phyloP scores from a whole-genome alignment of 35 echinoderm and acorn worm species.

The Heliocidaris erythrogramma region DNA sequence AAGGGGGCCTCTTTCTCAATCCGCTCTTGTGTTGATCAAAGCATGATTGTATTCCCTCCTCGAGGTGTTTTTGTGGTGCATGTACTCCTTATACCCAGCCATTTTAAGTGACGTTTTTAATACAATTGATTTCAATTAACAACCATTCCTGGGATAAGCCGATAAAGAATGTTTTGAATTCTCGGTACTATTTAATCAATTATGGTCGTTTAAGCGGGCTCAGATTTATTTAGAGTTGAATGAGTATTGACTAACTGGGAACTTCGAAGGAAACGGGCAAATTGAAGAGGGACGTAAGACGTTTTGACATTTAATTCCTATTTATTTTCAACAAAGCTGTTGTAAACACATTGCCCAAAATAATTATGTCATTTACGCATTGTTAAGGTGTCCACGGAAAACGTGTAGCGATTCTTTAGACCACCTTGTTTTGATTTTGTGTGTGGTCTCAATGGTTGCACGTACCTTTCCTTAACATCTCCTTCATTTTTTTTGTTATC shows the following conservation, averaged over 20 bases:
- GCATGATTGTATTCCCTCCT: neutral
- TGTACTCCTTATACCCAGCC: neutral
- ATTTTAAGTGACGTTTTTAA: neutral
- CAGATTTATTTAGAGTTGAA: neutral
- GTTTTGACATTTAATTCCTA: neutral
- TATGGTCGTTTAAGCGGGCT: neutral
- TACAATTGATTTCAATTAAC: neutral
- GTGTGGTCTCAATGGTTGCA: neutral
- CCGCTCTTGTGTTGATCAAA: neutral
- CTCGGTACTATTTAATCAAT: neutral
- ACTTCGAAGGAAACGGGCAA: neutral
- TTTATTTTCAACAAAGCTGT: neutral
- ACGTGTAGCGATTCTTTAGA: neutral
- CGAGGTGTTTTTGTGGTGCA: neutral
- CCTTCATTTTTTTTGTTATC: slow-evolving; percentile 5
- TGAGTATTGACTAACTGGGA: neutral
- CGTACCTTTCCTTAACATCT: neutral
- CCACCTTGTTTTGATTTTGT: neutral
- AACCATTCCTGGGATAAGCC: neutral
- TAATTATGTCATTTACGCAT: slow-evolving; percentile 1
- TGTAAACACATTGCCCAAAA: neutral
- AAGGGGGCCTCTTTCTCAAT: neutral
- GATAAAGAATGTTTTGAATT: neutral
- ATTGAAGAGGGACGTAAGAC: neutral
- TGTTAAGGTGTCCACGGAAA: neutral